Conservation (phyloP, 2,888 invertebrate genomes). For the Tenthredo livida region DNA sequence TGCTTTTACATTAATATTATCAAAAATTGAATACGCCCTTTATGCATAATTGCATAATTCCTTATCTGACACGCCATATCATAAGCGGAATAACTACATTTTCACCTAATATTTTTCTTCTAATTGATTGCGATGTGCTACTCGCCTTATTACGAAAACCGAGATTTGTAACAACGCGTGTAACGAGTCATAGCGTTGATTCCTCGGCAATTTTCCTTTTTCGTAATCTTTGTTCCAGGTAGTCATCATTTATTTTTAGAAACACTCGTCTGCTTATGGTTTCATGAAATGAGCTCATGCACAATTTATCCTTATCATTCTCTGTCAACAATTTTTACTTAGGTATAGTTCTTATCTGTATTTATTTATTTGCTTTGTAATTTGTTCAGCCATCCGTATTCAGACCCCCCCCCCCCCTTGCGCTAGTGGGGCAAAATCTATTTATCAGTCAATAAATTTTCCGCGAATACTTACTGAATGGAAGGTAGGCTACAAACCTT, state of each 20-base stretch:
- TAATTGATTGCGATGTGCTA: not conserved
- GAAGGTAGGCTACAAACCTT: too few relatives aligned
- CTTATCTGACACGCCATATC: too few relatives aligned
- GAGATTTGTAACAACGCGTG: not conserved
- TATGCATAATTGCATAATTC: too few relatives aligned
- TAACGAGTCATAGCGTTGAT: not conserved
- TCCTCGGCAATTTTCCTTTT: not conserved
- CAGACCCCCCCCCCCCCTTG: too few relatives aligned
- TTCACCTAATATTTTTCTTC: not conserved
- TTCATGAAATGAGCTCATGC: slow-evolving; percentile 18
- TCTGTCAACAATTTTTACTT: not conserved
- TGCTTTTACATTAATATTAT: not conserved
- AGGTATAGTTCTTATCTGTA: not conserved
- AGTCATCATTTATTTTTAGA: slow-evolving; percentile 33
- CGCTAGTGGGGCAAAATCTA: too few relatives aligned
- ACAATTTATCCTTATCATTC: slow-evolving; percentile 10
- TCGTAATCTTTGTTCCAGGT: not conserved
- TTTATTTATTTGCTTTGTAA: not conserved
- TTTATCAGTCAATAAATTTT: not conserved
- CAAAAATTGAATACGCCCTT: not conserved
- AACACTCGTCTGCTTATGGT: not conserved
- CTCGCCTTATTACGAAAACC: not conserved
- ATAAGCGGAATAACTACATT: not conserved
- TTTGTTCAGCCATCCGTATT: not conserved
- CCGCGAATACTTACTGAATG: too few relatives aligned